Conservation (phyloP, 2,113 vertebrate species). For the Heliornis fulica region DNA sequence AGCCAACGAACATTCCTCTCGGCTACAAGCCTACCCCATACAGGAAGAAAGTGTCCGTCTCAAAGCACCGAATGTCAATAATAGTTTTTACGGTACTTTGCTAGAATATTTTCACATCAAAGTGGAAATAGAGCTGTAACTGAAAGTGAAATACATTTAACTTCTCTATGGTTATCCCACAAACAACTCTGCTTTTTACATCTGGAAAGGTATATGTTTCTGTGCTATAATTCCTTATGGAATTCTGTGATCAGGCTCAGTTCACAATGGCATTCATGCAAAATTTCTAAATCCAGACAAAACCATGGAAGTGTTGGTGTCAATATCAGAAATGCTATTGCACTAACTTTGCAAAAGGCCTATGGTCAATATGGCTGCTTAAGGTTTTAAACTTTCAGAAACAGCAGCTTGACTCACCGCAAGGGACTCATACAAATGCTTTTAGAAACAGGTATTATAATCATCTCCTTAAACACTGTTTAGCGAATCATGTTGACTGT, state of each 20-base stretch:
- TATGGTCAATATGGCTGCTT: not conserved
- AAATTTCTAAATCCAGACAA: not conserved
- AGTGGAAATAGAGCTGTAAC: not conserved
- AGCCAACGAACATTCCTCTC: not conserved
- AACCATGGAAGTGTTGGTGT: not conserved
- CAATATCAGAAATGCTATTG: not conserved
- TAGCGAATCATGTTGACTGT: not conserved
- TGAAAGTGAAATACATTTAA: not conserved
- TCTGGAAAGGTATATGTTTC: not conserved
- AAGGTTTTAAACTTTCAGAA: conserved; percentile 29
- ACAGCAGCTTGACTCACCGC: not conserved
- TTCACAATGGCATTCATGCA: not conserved
- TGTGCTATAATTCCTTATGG: not conserved
- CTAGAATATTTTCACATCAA: not conserved
- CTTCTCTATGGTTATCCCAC: not conserved
- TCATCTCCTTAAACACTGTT: conserved; percentile 12
- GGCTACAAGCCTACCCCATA: not conserved
- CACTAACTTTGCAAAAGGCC: not conserved
- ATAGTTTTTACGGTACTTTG: not conserved
- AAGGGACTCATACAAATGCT: not conserved
- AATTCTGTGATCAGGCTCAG: not conserved
- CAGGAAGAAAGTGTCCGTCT: not conserved
- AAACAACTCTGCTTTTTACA: not conserved
- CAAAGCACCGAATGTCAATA: not conserved
- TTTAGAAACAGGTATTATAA: conserved; percentile 23